Base-by-base conservation (phyloP, 2,888 invertebrate species). In the Laspeyria flexula region DNA sequence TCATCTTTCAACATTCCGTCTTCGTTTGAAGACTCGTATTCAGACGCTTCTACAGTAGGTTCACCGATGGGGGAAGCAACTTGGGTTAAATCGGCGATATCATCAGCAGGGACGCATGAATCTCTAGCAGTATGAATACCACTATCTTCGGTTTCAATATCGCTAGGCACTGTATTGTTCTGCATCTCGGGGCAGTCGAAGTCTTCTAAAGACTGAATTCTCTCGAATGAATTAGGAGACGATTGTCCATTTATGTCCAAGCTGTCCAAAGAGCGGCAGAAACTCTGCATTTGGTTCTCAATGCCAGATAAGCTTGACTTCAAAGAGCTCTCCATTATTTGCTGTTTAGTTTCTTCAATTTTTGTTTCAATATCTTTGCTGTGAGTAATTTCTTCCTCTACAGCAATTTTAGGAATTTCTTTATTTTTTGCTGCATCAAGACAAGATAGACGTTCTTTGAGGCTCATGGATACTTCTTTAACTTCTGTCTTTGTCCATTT, bases 81-180 rank as follows among this genome's bases (percentile, higher is more conserved):
- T 79, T 91, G 90, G 53, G 88, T 87, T 59, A 89, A 80, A 73
- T 95, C 95, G 43, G 94, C 94, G 13, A 95, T 94, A 68, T 96
- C 96, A 79, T 96, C 96, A 39, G 95, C 95, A 71, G 96, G 96
- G 23, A 94, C 95, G 70, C 95, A 96, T 13, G 96, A 96, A 46
- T 96, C 96, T 77, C 96, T 95, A 1, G 96, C 96, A 3, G 96
- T 95, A 67, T 96, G 96, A 57, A 96, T 95, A 1, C 96, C 96
- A 58, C 95, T 96, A 76, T 97, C 96, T 84, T 97, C 96, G 31
- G 95, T 94, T 81, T 95, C 96, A 34, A 94, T 95, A 65, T 95
- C 94, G 57, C 93, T 93, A 51, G 92, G 92, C 38, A 94, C 93
- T 29, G 89, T 90, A 55, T 89, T 90, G 58, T 90, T 90, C 61